These are phyloP conservation scores for Oncorhynchus tshawytscha DNA, from an alignment of 2,113 vertebrate genomes.

Conservation along the genomic window DNA sequence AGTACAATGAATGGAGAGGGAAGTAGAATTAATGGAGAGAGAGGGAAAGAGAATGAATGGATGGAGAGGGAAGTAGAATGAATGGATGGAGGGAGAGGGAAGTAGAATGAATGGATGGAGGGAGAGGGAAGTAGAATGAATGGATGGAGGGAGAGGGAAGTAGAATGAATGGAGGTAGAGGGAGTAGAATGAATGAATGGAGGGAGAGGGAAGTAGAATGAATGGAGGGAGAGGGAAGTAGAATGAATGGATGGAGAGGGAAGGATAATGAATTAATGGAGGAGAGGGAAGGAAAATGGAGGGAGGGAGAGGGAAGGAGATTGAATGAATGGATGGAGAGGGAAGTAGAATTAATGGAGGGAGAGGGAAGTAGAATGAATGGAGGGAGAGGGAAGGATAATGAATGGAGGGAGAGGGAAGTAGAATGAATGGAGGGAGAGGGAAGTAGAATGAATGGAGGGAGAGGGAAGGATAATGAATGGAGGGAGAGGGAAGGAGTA, in stretches of 20 bases:
- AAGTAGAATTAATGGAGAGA: not conserved
- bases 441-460: not conserved
- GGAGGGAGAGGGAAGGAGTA: no score
- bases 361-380: not conserved
- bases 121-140: not conserved
- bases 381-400: no score
- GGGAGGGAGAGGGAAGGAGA: no score
- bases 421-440: no score
- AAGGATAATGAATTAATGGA: not conserved
- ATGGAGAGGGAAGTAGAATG: not conserved
- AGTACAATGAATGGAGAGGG: no score
- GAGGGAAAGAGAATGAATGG: no score
- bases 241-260: constrained; percentile 6
- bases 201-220: no score
- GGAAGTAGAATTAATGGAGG: not conserved
- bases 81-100: not conserved
- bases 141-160: constrained; percentile 11
- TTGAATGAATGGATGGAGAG: not conserved
- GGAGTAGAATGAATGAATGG: no score
- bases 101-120: not conserved
- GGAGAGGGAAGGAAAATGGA: no score
- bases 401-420: no score
- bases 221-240: not conserved
- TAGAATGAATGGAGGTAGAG: not conserved
- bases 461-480: no score